Percentiles rank a stretch among this genome's conserved stretches.
phyloP scores from a whole-genome alignment of 1,140 invertebrate genomes.

The Lucilia cuprina region DNA sequence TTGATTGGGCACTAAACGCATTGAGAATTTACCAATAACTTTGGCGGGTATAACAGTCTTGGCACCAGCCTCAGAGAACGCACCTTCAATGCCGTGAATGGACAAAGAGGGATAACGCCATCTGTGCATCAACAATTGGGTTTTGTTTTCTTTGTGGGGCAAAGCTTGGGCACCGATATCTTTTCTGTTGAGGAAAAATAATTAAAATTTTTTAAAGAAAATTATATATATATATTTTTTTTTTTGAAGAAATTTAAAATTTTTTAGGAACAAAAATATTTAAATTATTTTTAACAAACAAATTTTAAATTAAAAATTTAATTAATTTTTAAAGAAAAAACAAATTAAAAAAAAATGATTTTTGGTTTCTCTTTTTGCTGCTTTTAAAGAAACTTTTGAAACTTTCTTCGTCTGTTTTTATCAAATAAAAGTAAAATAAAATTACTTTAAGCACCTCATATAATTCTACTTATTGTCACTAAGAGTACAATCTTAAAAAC shows the following conservation, averaged over 20 bases:
- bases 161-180: constrained; percentile 77
- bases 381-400: too few species aligned
- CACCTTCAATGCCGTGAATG: constrained; percentile 87
- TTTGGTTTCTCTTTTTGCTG: too few species aligned
- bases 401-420: too few species aligned
- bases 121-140: constrained; percentile 82
- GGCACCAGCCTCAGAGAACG: constrained; percentile 87
- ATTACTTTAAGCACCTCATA: too few species aligned
- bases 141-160: constrained; percentile 79
- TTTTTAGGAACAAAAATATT: too few species aligned
- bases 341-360: too few species aligned
- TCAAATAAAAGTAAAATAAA: too few species aligned
- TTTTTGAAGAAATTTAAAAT: too few species aligned
- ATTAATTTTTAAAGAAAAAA: too few species aligned
- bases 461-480: constrained; percentile 1
- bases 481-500: background rate
- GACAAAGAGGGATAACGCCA: constrained; percentile 92
- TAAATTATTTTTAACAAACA: too few species aligned
- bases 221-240: too few species aligned
- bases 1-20: constrained; percentile 93
- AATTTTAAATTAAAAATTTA: too few species aligned
- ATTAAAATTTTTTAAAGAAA: background rate
- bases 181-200: constrained; percentile 53
- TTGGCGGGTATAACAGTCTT: constrained; percentile 97
- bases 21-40: constrained; percentile 96